A percentile compares a stretch with the other conserved stretches of the same genome.
Conservation (phyloP, 1,140 invertebrate species). For the Drosophila mojavensis region DNA sequence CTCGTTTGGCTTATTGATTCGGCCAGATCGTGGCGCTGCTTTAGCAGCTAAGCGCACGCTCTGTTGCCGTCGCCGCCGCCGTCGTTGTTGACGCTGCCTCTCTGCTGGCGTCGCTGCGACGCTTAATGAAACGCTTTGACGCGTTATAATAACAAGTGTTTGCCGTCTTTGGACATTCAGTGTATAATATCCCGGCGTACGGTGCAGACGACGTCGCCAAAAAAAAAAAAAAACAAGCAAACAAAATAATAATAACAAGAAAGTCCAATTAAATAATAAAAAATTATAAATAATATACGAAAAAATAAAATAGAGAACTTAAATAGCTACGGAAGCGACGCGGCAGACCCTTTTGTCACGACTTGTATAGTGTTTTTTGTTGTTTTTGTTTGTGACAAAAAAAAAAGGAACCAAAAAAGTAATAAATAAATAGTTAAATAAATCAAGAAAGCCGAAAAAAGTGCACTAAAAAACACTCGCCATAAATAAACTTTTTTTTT, state of each 20-base stretch:
- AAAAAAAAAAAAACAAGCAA: constrained; percentile 15
- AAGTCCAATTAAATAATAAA: constrained; percentile 7
- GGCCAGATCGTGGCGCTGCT: constrained; percentile 30
- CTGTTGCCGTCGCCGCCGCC: not conserved
- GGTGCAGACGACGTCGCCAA: constrained; percentile 68
- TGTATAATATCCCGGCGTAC: constrained; percentile 80
- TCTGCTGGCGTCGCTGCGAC: constrained; percentile 25
- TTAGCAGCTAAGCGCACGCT: constrained; percentile 19
- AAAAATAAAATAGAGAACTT: constrained; percentile 5
- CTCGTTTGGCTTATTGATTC: constrained; percentile 47
- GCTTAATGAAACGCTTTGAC: constrained; percentile 72
- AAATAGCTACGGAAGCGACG: constrained; percentile 6
- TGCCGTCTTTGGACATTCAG: constrained; percentile 82
- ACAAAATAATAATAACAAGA: constrained; percentile 7
- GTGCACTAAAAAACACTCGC: not conserved
- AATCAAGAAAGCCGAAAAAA: constrained; percentile 1
- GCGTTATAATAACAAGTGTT: constrained; percentile 84
- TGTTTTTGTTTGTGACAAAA: constrained; percentile 53
- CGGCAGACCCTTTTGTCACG: constrained; percentile 10
- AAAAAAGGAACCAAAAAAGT: constrained; percentile 10
- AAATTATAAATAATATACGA: constrained; percentile 8
- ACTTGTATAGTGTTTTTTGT: constrained; percentile 52
- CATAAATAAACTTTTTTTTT: not conserved
- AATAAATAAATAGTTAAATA: constrained; percentile 21
- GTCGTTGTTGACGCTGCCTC: constrained; percentile 14